Base-by-base conservation (phyloP, 1,140 invertebrate species). In the Aphaenogaster ashmeadi region DNA sequence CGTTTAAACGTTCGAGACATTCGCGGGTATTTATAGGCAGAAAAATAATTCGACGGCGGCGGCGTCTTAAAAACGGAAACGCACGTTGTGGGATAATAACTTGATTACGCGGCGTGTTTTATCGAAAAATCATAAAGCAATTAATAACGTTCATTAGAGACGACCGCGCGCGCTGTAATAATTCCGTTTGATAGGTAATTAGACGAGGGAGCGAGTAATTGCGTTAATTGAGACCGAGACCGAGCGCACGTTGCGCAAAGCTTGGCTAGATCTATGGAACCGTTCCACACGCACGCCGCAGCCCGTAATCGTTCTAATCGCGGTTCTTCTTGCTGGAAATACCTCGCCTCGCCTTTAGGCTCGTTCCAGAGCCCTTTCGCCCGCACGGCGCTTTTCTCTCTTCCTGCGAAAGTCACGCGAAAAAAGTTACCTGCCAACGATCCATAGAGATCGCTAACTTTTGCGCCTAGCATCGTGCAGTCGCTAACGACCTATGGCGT, bases 121-220 rank as follows among this genome's bases (percentile, higher is more conserved):
- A 95, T 95, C 94, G 93, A 92, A 94, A 95, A 95, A 95, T 95
- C 94, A 94, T 95, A 94, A 94, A 95, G 93, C 93, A 95, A 95
- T 95, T 95, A 95, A 95, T 95, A 95, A 93, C 94, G 86, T 95
- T 95, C 94, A 93, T 95, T 95, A 95, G 92, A 93, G 91, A 88
- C 72, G 38, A 86, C 11, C 66, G 71, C n/a, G 86, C 50, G 71
- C 71, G 64, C 87, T 88, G 90, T 91, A 93, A 93, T 92, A 93
- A 93, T 93, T 93, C 93, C 91, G 94, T 95, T 94, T 94, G 93
- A 93, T 93, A 92, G 93, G 91, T 94, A 95, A 94, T 94, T 94
- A 95, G 91, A 91, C 87, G 93, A 92, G 90, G 93, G 92, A 94
- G 90, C 91, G 75, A 89, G 92, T 94, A 94, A 94, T 94, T 93